Percentiles rank a stretch among this genome's conserved stretches.
These are phyloP conservation scores for Liolophura sinensis DNA, from an alignment of 1,140 invertebrate species.

Conservation along the genomic window DNA sequence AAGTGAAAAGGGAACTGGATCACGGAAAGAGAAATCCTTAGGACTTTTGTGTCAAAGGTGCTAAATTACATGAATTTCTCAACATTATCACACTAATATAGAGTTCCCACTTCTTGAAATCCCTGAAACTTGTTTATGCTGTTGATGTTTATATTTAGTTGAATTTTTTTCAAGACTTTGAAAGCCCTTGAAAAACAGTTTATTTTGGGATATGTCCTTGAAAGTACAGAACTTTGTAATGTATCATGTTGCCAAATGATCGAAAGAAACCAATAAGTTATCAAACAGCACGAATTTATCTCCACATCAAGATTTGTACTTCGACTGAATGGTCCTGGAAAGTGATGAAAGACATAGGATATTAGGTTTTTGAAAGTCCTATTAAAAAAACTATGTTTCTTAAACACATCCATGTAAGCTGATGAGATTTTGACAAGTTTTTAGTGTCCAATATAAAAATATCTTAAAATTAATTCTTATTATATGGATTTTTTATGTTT, in stretches of 20 bases:
- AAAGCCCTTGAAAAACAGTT: neutral
- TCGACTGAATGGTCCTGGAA: neutral
- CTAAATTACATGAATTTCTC: neutral
- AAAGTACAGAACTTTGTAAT: too few species aligned
- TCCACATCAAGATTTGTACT: neutral
- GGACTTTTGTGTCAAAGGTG: slow-evolving; percentile 58
- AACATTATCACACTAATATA: neutral
- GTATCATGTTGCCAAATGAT: too few species aligned
- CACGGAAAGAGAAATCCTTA: slow-evolving; percentile 58
- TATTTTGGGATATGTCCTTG: too few species aligned
- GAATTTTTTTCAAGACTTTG: neutral
- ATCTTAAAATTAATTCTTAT: slow-evolving; percentile 1
- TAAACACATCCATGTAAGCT: neutral
- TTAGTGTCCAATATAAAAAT: neutral
- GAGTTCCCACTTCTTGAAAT: neutral
- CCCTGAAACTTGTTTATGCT: too few species aligned
- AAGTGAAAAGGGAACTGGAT: slow-evolving; percentile 14
- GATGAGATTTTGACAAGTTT: neutral
- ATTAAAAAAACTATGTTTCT: too few species aligned
- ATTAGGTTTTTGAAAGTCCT: too few species aligned
- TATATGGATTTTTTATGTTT: slow-evolving; percentile 15
- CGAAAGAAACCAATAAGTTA: neutral
- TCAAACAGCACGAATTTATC: neutral
- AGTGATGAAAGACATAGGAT: too few species aligned
- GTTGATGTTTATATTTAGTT: too few species aligned